Evolutionary conservation across 2,888 invertebrate genomes (phyloP).

Genomic region (Polyploca ridens): DNA sequence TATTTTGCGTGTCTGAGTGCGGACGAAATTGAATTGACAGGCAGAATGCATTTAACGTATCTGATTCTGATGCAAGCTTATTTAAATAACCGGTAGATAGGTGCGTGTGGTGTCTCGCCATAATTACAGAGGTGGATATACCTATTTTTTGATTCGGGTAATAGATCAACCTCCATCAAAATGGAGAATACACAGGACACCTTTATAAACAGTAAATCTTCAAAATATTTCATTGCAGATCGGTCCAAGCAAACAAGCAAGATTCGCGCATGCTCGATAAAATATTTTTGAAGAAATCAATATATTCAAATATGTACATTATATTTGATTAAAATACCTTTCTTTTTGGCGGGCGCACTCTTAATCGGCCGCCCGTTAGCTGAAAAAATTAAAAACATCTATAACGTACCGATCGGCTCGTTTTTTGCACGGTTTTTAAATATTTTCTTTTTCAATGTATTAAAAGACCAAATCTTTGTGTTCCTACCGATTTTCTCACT

Average conservation of each 20-base stretch:
- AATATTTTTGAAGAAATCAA: slow-evolving; percentile 1
- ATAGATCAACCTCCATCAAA: too few relatives aligned
- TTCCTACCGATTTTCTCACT: slow-evolving; percentile 66
- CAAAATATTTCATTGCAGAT: not conserved
- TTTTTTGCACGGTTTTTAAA: slow-evolving; percentile 26
- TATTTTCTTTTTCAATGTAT: slow-evolving; percentile 40
- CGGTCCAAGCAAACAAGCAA: slow-evolving; percentile 9
- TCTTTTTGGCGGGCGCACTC: slow-evolving; percentile 60
- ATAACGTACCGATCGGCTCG: slow-evolving; percentile 30
- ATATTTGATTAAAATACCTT: slow-evolving; percentile 51
- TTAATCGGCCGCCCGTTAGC: slow-evolving; percentile 62
- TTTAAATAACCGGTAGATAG: too few relatives aligned
- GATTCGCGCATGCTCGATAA: slow-evolving; percentile 10
- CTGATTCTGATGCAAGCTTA: not conserved
- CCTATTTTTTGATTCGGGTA: too few relatives aligned
- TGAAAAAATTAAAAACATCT: slow-evolving; percentile 49
- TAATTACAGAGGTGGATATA: too few relatives aligned
- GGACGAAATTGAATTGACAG: too few relatives aligned
- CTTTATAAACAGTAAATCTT: not conserved
- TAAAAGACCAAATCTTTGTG: slow-evolving; percentile 48
- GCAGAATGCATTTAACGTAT: not conserved
- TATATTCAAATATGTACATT: not conserved
- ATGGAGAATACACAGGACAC: too few relatives aligned
- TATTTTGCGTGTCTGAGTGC: too few relatives aligned
- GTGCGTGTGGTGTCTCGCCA: too few relatives aligned